Evolutionary conservation across 2,888 invertebrate species (phyloP), one percentile per base, ranked within the genome.

Genomic region (Drosophila melanosoma): DNA sequence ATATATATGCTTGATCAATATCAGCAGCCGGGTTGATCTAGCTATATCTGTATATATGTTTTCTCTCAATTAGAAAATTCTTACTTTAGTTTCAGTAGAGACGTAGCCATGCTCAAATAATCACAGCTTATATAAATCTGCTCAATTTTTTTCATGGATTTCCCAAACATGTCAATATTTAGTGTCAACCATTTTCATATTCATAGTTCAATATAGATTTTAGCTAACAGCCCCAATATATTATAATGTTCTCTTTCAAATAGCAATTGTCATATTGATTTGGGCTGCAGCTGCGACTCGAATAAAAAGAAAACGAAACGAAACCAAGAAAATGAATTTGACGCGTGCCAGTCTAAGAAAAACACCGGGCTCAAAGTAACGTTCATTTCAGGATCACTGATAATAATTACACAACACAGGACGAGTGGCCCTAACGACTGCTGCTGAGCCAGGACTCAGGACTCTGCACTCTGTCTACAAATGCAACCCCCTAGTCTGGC

Each of bases 371-470:
- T 49, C 56, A 74, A 81, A 74, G 83, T 87, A 87, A 87, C 87
- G 90, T 81, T 71, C 73, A 74, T 90, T 87, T 90, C 66, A 49
- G 88, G 87, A 87, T 87, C 87, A 83, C 69, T 74, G 89, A 87
- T 90, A 87, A 79, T 76, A 85, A 85, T 85, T 87, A 81, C 71
- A 63, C 74, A 60, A 66, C 68, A 73, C 12, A 87, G 75, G 61
- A 74, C 64, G 65, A 62, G 49, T 33, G 62, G 33, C 35, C 63
- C 64, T 69, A 40, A 52, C 68, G 58, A 64, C 54, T 51, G 69
- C 56, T 66, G 17, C 57, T 8, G 8, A 23, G 66, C 54, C 73
- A 75, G 67, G 56, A 36, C 71, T 74, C 78, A 74, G 71, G 20
- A 60, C 29, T 29, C 29, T 6, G 29, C 6, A 29, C 29, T 29